Evolutionary conservation across 2,113 vertebrate species (phyloP).

Genomic region (Rhinogobius similis): DNA sequence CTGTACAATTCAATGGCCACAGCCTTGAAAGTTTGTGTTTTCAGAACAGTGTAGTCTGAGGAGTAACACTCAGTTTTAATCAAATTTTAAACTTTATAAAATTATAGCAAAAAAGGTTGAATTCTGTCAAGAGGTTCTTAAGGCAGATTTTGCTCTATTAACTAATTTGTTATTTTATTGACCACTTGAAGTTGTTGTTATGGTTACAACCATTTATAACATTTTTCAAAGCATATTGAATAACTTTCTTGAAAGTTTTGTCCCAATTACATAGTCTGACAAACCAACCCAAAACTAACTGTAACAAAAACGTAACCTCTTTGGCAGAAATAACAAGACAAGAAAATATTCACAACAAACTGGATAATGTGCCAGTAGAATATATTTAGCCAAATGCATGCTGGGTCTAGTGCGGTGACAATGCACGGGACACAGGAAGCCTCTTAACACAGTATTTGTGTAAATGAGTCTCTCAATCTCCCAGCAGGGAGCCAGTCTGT

Average conservation of each 20-base stretch:
- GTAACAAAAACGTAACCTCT: not conserved
- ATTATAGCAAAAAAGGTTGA: no score
- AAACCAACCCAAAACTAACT: not conserved
- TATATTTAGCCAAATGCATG: not conserved
- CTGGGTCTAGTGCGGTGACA: not conserved
- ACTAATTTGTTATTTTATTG: no score
- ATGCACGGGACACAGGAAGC: conserved; percentile 20
- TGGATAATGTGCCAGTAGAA: conserved; percentile 4
- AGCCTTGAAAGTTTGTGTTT: no score
- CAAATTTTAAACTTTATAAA: no score
- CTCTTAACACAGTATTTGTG: conserved; percentile 33
- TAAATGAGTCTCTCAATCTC: conserved; percentile 54
- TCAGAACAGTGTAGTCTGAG: no score
- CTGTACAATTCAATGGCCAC: no score
- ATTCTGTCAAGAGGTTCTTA: no score
- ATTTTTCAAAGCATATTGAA: not conserved
- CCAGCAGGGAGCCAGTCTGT: conserved; percentile 44
- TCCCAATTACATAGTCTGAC: not conserved
- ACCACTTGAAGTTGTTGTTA: no score
- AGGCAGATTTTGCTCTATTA: no score
- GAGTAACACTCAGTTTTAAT: no score
- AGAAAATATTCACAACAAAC: conserved; percentile 16
- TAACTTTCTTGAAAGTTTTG: not conserved
- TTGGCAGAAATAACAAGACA: conserved; percentile 17
- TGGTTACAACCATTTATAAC: no score